A percentile compares a stretch with the other conserved stretches of the same genome.
Conservation (phyloP, 2,113 vertebrate genomes). For the Upupa epops region DNA sequence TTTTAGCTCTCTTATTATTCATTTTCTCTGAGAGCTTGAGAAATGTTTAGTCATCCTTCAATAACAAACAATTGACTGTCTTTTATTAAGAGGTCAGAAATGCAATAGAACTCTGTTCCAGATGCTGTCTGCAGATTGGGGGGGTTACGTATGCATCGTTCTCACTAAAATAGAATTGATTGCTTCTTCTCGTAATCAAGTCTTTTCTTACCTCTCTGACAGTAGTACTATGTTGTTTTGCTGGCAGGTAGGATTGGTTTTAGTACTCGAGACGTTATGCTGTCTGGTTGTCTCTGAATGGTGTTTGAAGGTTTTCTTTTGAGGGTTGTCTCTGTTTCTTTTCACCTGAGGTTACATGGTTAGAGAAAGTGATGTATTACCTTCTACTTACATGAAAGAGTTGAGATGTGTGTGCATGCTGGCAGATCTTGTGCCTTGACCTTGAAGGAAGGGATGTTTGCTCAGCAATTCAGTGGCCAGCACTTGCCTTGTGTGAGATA, state of each 20-base stretch:
- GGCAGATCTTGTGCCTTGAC: neutral
- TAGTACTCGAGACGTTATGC: neutral
- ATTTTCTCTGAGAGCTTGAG: neutral
- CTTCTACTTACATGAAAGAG: neutral
- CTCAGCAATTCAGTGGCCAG: neutral
- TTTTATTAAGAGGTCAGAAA: neutral
- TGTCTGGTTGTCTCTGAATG: neutral
- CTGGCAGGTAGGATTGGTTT: neutral
- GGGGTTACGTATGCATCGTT: neutral
- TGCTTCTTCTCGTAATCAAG: neutral
- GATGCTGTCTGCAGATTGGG: neutral
- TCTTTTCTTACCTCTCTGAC: neutral
- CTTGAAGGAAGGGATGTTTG: neutral
- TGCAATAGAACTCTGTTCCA: neutral
- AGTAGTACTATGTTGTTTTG: neutral
- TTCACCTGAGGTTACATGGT: neutral
- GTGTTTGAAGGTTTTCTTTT: neutral
- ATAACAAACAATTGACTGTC: neutral
- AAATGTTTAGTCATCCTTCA: neutral
- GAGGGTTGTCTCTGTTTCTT: neutral
- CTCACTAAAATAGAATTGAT: neutral
- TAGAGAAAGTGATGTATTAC: neutral
- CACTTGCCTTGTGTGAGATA: neutral
- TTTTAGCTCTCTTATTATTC: neutral
- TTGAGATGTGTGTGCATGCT: neutral